These are phyloP conservation scores for Mythimna loreyi DNA, from an alignment of 2,888 invertebrate genomes.

Conservation along the genomic window DNA sequence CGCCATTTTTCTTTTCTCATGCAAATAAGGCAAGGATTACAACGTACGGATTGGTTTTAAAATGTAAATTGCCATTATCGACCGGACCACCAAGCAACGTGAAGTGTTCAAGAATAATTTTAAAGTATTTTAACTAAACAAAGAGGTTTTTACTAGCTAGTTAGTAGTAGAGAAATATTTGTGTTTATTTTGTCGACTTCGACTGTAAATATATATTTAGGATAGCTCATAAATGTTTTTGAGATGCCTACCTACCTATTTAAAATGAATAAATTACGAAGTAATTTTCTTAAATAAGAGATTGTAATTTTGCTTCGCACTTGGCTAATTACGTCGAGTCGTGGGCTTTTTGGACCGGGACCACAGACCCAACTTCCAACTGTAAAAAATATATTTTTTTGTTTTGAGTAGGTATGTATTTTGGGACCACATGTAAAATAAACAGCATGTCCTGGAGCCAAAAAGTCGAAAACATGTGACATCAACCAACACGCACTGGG, in stretches of 20 bases:
- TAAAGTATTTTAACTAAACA: slow-evolving; percentile 41
- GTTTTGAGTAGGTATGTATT: too few species aligned
- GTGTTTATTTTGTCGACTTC: slow-evolving; percentile 22
- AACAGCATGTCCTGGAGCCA: too few species aligned
- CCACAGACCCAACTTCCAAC: too few species aligned
- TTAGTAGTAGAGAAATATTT: slow-evolving; percentile 50
- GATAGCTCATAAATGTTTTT: not conserved
- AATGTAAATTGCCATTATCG: slow-evolving; percentile 62
- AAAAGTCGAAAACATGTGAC: too few species aligned
- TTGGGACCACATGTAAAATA: too few species aligned
- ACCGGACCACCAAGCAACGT: slow-evolving; percentile 63
- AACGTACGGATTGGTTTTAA: slow-evolving; percentile 60
- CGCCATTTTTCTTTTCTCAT: slow-evolving; percentile 62
- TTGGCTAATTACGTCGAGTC: too few species aligned
- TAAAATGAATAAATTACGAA: not conserved
- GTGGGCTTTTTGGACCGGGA: too few species aligned
- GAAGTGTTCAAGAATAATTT: slow-evolving; percentile 58
- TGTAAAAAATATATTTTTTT: too few species aligned
- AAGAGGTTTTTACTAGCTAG: slow-evolving; percentile 31
- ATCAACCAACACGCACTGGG: too few species aligned
- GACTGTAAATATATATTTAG: not conserved
- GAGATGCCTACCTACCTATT: not conserved
- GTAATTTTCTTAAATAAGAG: not conserved
- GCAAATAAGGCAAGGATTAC: slow-evolving; percentile 59
- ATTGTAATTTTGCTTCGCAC: not conserved